Evolutionary conservation across 2,113 vertebrate genomes (phyloP).

Genomic region (Tychaedon coryphoeus): DNA sequence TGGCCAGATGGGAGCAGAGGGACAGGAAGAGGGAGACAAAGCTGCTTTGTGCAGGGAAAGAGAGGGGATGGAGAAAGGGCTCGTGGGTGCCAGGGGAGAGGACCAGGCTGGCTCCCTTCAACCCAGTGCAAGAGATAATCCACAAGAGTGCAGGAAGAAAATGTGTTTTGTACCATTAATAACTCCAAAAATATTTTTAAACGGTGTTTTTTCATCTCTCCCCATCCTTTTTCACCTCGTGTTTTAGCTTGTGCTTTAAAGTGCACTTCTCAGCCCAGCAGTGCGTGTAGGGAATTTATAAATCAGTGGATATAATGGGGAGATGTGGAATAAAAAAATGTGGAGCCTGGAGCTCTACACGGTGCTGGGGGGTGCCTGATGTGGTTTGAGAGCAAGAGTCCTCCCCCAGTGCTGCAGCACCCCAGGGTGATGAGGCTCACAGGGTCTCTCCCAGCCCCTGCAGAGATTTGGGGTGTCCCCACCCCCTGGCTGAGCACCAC

Average conservation of each 20-base stretch:
- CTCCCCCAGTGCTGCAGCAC: background rate
- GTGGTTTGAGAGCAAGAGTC: background rate
- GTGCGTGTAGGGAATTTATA: background rate
- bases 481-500: rapidly evolving
- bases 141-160: background rate
- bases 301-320: background rate
- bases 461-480: background rate
- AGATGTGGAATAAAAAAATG: background rate
- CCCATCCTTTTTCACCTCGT: background rate
- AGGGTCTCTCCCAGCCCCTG: background rate
- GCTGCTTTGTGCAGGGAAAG: background rate
- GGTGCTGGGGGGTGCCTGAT: too few species aligned
- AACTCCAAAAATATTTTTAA: background rate
- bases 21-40: constrained; percentile 15
- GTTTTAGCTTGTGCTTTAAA: background rate
- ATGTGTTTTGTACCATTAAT: background rate
- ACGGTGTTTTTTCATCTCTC: background rate
- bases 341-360: background rate
- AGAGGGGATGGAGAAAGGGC: background rate
- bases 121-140: rapidly evolving
- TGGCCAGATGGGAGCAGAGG: background rate
- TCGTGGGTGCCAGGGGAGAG: rapidly evolving
- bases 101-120: rapidly evolving
- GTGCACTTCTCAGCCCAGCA: background rate
- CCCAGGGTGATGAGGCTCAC: rapidly evolving